These are phyloP conservation scores for Neostethus bicornis DNA, from an alignment of 2,797 vertebrate genomes.

Conservation along the genomic window DNA sequence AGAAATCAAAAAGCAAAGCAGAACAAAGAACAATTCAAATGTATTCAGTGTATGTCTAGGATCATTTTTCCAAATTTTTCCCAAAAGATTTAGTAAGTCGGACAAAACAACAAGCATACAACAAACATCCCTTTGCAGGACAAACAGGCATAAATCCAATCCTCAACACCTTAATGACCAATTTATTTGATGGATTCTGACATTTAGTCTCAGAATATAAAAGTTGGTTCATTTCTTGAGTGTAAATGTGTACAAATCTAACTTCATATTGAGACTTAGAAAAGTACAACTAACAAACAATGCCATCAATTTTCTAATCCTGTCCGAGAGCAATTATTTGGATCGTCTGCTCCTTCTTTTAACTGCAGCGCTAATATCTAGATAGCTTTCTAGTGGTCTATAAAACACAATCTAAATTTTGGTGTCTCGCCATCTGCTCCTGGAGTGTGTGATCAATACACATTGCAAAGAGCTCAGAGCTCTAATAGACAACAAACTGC, in stretches of 20 bases:
- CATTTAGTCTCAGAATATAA: background rate
- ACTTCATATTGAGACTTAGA: background rate
- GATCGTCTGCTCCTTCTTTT: conserved; percentile 17
- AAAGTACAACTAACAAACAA: background rate
- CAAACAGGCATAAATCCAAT: background rate
- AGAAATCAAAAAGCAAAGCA: conserved; percentile 15
- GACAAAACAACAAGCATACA: conserved; percentile 11
- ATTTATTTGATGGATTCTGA: background rate
- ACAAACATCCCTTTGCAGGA: background rate
- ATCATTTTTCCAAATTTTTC: conserved; percentile 7
- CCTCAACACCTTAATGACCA: background rate
- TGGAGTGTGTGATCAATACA: conserved; percentile 50
- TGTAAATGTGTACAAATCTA: background rate
- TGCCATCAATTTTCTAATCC: conserved; percentile 12
- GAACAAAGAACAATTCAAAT: background rate
- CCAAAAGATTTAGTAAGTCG: conserved; percentile 15
- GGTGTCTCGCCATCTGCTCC: conserved; percentile 15
- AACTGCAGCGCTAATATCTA: conserved; percentile 15
- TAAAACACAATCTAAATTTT: conserved; percentile 15
- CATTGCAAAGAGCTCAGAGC: conserved; percentile 37
- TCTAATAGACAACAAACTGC: conserved; percentile 32
- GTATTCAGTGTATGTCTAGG: background rate
- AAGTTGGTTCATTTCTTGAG: background rate
- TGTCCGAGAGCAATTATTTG: conserved; percentile 27
- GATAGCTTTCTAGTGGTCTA: conserved; percentile 1